phyloP scores from a whole-genome alignment of 2,113 vertebrate genomes.

The Poecile atricapillus region DNA sequence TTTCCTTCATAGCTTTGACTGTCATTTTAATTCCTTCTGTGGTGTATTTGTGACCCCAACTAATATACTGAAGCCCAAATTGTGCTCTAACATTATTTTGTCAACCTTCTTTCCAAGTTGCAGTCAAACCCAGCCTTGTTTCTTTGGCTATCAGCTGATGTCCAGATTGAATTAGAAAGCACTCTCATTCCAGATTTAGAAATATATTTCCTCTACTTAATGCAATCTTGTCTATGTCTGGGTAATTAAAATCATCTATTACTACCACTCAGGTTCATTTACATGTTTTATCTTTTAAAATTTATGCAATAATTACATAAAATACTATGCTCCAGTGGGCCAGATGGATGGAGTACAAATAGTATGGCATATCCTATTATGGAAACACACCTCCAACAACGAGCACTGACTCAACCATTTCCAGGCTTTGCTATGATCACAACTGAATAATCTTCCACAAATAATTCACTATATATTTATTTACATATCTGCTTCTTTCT shows the following conservation, averaged over 20 bases:
- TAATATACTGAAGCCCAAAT: not conserved
- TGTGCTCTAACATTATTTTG: conserved; percentile 16
- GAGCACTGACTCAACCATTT: not conserved
- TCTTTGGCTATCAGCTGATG: conserved; percentile 28
- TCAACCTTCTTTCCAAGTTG: not conserved
- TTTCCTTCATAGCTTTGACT: not conserved
- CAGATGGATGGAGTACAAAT: conserved; percentile 55
- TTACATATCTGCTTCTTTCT: not conserved
- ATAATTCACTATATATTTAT: not conserved
- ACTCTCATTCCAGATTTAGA: conserved; percentile 47
- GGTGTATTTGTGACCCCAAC: not conserved
- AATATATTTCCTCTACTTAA: conserved; percentile 68
- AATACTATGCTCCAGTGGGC: conserved; percentile 10
- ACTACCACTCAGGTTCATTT: conserved; percentile 63
- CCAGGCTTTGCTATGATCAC: not conserved
- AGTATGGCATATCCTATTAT: not conserved
- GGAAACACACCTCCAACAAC: not conserved
- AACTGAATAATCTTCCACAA: not conserved
- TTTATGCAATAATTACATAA: conserved; percentile 61
- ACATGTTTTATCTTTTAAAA: conserved; percentile 61
- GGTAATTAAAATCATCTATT: conserved; percentile 66
- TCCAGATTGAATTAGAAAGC: conserved; percentile 66
- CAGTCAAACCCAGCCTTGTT: not conserved
- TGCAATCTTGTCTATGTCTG: conserved; percentile 62
- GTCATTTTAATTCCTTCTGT: conserved; percentile 8